Evolutionary conservation across 92 coral and sea anemone genomes (phyloP), one percentile per base, ranked within the genome.

Genomic region (Actinernus sp.): DNA sequence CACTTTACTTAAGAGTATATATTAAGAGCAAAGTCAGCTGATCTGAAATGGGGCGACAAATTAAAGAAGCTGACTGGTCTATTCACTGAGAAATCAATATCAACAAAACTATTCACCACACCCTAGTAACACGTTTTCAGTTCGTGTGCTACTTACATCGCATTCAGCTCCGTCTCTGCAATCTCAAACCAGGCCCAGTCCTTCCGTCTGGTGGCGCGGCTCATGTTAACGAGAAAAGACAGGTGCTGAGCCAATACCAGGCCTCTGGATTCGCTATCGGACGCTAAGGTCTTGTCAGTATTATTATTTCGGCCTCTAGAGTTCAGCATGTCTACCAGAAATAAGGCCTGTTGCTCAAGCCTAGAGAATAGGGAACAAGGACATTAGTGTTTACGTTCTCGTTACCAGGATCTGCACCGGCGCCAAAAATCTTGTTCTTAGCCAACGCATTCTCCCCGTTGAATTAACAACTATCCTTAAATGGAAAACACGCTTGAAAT

Each of bases 171-270:
- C 6, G 83, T 68, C 58, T 90, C 97, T 19, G 97, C 84, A 40
- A 90, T 75, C 55, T 90, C 97, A 71, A 90, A 90, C 97, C 97
- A 90, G 46, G 97, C 97, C 97, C 97, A 90, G 92, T 90, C 97
- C 32, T 58, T 90, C 37, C 88, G 91, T 60, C 97, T 60, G 1
- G 86, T 90, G n/a, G 97, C 97, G 23, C 97, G 97, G 66, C 97
- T 90, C 92, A 90, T 85, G 58, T 85, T 90, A 58, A 90, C 67
- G 47, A 90, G 77, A 55, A 90, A 90, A 8, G 85, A 68, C 50
- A 90, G 81, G 65, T 81, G 97, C 19, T 66, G 62, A 0, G 86
- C 68, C 26, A 86, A 68, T 51, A 88, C 92, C 53, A 64, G 71
- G 40, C 61, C 82, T 16, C 53, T 55, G 8, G 70, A 64, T 26